Percentiles rank a stretch among this genome's conserved stretches.
These are phyloP conservation scores for Orchestia grillus DNA, from an alignment of 1,140 invertebrate genomes.

Conservation along the genomic window DNA sequence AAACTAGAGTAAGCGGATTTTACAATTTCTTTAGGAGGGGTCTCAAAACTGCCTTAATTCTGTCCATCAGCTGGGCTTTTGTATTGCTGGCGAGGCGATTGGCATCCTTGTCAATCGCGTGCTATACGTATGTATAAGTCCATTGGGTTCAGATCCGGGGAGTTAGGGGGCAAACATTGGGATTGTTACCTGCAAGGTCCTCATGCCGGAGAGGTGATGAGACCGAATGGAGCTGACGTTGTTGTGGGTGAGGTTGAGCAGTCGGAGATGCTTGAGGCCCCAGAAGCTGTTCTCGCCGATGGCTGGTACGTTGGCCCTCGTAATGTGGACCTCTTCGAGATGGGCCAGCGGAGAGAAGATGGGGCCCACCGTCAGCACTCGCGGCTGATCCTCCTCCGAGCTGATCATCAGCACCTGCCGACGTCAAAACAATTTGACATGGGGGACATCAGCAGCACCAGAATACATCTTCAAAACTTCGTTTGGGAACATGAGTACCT, in stretches of 20 bases:
- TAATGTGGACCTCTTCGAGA: slow-evolving; percentile 82
- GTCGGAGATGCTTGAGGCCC: slow-evolving; percentile 78
- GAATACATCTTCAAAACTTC: too few relatives aligned
- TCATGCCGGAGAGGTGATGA: slow-evolving; percentile 71
- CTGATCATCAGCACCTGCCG: slow-evolving; percentile 57
- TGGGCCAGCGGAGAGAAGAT: slow-evolving; percentile 62
- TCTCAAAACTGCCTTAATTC: too few relatives aligned
- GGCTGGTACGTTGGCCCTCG: slow-evolving; percentile 82
- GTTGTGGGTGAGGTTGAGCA: slow-evolving; percentile 82
- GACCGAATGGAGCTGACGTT: slow-evolving; percentile 79
- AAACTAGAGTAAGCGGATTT: too few relatives aligned
- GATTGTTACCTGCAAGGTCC: slow-evolving; percentile 69
- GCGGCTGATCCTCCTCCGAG: slow-evolving; percentile 48
- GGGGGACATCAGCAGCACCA: too few relatives aligned
- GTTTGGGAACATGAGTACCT: slow-evolving; percentile 57
- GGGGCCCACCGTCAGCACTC: slow-evolving; percentile 53
- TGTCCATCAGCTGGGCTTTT: too few relatives aligned
- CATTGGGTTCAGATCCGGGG: too few relatives aligned
- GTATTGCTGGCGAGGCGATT: too few relatives aligned
- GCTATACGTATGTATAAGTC: too few relatives aligned
- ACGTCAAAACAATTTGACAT: background rate
- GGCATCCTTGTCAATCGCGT: too few relatives aligned
- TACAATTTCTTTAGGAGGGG: too few relatives aligned
- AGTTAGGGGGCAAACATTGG: too few relatives aligned
- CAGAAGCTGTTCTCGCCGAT: slow-evolving; percentile 85